These are phyloP conservation scores for Ovibos moschatus DNA, from an alignment of 2,113 vertebrate genomes.

Conservation along the genomic window DNA sequence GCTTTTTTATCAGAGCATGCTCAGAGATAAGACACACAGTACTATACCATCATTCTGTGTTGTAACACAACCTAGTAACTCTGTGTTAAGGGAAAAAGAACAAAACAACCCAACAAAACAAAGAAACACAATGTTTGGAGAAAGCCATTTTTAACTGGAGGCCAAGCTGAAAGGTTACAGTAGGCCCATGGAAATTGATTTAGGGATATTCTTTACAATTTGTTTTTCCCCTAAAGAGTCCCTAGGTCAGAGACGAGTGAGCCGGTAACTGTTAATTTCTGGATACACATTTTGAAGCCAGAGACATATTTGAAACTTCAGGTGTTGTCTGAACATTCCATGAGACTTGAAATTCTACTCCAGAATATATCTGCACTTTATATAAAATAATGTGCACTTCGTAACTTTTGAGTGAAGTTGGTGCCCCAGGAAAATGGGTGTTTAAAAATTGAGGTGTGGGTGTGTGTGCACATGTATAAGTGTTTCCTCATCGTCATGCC, in stretches of 20 bases:
- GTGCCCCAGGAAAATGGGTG: neutral
- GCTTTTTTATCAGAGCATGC: neutral
- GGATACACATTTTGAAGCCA: neutral
- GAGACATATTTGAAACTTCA: neutral
- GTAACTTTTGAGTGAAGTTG: neutral
- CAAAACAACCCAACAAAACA: neutral
- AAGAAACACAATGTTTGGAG: neutral
- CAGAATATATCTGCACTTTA: neutral
- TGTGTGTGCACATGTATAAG: neutral
- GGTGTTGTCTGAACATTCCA: neutral
- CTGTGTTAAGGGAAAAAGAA: neutral
- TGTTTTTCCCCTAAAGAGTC: neutral
- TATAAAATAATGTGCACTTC: neutral
- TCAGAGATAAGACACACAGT: neutral
- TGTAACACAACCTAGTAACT: neutral
- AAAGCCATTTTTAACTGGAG: neutral
- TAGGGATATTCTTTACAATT: neutral
- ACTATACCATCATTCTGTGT: neutral
- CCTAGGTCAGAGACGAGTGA: neutral
- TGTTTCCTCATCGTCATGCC: neutral
- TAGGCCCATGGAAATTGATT: neutral
- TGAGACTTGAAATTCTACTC: neutral
- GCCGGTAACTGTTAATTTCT: neutral
- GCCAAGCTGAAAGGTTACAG: neutral
- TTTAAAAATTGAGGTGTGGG: neutral